Evolutionary conservation across 2,888 invertebrate species (phyloP), one percentile per base, ranked within the genome.

Genomic region (Congeria kusceri): DNA sequence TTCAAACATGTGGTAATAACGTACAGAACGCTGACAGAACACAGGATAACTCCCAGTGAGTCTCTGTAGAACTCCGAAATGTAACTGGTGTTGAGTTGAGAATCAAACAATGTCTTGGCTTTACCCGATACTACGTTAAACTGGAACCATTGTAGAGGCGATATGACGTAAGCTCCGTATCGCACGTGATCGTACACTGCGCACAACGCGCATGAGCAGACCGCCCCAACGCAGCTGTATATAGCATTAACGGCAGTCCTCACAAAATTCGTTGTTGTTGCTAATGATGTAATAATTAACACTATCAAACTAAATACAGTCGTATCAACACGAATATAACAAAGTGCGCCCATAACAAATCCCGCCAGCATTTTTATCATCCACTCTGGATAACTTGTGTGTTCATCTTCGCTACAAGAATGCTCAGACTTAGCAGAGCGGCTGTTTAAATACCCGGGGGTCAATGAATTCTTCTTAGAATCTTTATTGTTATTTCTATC

Each of bases 131-230:
- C 15, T 0, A 90, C 79, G 61, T 91, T 91, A 63, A 91, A 89
- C 20, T 77, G 72, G 28, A 87, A 80, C 91, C 91, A 91, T 65
- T 90, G 88, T 0, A 80, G 39, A 4, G 91, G 90, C 0, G 90
- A 88, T 7, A 89, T 59, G 29, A 88, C 78, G 39, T 83, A 79
- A 9, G 15, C 47, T 3, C 87, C 88, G 59, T 90, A 91, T 5
- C 67, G 76, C 39, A 23, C 57, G 25, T 69, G 77, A 62, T 91
- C 91, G 11, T 88, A 87, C 3, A 77, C 29, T 7, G 83, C 84
- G 11, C 90, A 87, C 15, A 88, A 4, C 18, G 68, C 20, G 7
- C 78, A 61, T n/a, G 87, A 86, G 11, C 53, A 53, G 9, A 20
- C 13, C 7, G n/a, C 9, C 9, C 53, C 53, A 1, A 53, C 7